A percentile compares a stretch with the other conserved stretches of the same genome.
These are phyloP conservation scores for Nephrotoma appendiculata DNA, from an alignment of 2,888 invertebrate genomes.

Conservation along the genomic window DNA sequence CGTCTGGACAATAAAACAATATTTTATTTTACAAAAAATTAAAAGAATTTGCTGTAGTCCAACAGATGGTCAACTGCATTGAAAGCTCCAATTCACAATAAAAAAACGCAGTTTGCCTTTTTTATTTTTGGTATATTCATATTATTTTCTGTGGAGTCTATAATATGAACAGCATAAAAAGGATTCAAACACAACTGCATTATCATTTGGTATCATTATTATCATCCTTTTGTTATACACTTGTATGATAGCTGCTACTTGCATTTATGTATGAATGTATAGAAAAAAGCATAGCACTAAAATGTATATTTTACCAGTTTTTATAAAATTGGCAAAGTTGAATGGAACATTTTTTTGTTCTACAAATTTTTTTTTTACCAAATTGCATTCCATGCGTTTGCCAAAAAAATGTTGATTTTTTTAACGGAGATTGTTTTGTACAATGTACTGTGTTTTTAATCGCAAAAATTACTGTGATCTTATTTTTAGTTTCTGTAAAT, in stretches of 20 bases:
- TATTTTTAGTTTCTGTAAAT: neutral
- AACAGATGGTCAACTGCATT: neutral
- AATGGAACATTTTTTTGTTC: neutral
- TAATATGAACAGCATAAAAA: neutral
- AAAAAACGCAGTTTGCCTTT: neutral
- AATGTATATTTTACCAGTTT: neutral
- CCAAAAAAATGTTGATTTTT: neutral
- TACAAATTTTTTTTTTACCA: neutral
- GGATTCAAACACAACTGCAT: neutral
- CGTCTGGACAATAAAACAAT: neutral
- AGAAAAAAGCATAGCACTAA: neutral
- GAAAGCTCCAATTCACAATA: neutral
- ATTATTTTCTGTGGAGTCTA: neutral
- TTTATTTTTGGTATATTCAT: neutral
- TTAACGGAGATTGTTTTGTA: neutral
- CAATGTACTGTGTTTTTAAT: neutral
- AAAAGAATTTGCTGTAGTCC: neutral
- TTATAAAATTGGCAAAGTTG: neutral
- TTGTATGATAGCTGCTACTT: neutral
- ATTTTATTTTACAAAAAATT: neutral
- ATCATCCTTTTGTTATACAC: neutral
- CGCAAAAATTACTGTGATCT: neutral
- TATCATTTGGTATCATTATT: neutral
- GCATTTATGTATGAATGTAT: neutral
- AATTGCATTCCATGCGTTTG: neutral